Base-by-base conservation (phyloP, 2,113 vertebrate genomes). In the Micromys minutus region DNA sequence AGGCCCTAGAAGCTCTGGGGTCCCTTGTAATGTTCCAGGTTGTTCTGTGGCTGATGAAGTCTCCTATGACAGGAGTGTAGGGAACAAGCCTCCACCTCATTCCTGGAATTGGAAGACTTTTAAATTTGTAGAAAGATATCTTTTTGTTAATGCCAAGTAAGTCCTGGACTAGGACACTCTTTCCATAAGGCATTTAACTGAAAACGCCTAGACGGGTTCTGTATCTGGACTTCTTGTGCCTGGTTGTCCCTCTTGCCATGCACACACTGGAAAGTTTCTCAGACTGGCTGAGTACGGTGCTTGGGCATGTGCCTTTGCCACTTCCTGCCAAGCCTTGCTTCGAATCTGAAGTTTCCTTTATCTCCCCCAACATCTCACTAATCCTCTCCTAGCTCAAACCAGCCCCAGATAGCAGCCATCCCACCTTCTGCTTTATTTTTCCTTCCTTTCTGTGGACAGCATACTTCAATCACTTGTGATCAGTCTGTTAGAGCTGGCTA, bases 41-140 rank as follows among this genome's bases (percentile, higher is more conserved):
- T 52, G 24, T 11, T 4, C 4, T 4, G 0, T 24, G 52, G 16
- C 0, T 47, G 3, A 0, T 0, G 1, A 17, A 11, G 4, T 13
- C n/a, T 65, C 22, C 0, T 12, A 0, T 2, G 4, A 12, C 16
- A 1, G 9, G 50, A 4, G 16, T 55, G 3, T 21, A 47, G 22
- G 6, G 9, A 87, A 31, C 6, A 1, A 55, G 34, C 12, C 19
- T n/a, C 19, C 3, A 71, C 26, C 36, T n/a, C 39, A 75, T 22
- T 22, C n/a, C 52, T 34, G 26, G n/a, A 59, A 31, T 39, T 42
- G 24, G 10, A 16, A 26, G 26, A 4, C 8, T 59, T 79, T 76
- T 26, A 72, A 50, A 29, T 19, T 59, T n/a, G 86, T 19, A n/a
- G 15, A 59, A 79, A 67, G 36, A 11, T 31, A 65, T 6, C 9